These are phyloP conservation scores for Zosterops borbonicus DNA, from an alignment of 2,113 vertebrate genomes.

Conservation along the genomic window DNA sequence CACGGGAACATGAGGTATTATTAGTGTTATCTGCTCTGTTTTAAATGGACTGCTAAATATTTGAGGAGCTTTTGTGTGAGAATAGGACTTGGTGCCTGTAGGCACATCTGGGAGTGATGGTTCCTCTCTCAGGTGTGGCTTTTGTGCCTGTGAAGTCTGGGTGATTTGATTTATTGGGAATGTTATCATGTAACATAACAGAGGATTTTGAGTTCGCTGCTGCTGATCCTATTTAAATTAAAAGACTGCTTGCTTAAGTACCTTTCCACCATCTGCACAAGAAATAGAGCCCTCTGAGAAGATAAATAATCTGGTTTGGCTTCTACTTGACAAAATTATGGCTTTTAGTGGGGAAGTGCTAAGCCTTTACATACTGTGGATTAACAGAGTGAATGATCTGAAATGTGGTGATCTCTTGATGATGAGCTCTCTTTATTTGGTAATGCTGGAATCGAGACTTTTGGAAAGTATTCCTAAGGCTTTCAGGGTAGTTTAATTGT, in stretches of 20 bases:
- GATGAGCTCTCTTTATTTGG: background rate
- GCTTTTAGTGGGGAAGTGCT: background rate
- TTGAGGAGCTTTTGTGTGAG: background rate
- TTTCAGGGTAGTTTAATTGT: background rate
- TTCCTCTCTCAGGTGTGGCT: background rate
- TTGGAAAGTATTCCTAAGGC: background rate
- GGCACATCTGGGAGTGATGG: background rate
- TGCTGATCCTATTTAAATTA: background rate
- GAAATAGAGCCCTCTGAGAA: background rate
- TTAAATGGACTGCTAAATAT: background rate
- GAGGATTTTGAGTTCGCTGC: background rate
- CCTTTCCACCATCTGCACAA: background rate
- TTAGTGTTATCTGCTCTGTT: background rate
- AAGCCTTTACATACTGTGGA: background rate
- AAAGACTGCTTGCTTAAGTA: background rate
- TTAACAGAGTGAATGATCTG: background rate
- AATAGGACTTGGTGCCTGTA: background rate
- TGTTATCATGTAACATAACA: background rate
- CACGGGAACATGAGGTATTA: background rate
- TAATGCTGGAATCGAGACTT: background rate
- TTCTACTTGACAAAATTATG: background rate
- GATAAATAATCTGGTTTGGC: background rate
- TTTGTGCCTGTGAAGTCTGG: background rate
- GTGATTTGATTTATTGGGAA: background rate
- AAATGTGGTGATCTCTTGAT: background rate